Base-by-base conservation (phyloP, 2,888 invertebrate species). In the Heliconius aoede region DNA sequence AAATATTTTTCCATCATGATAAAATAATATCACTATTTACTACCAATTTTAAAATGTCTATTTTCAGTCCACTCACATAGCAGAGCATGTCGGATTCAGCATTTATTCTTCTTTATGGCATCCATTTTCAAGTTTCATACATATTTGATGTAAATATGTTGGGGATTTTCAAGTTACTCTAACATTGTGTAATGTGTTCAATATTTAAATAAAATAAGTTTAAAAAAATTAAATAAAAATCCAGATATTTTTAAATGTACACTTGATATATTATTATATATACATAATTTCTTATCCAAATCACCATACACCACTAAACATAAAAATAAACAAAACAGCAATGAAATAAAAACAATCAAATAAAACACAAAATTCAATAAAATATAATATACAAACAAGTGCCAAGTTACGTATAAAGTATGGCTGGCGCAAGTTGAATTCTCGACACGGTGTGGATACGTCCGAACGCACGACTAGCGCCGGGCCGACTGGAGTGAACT, bases 71-170 rank as follows among this genome's bases (percentile, higher is more conserved):
- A 92, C 93, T 92, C 85, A 93, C 93, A 93, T 93, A 93, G 84
- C 93, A 93, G 83, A 93, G 93, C 93, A 93, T 93, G 83, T 86
- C 88, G 87, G 81, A 81, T 77, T 79, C 76, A 79, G 73, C 77
- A 72, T 80, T 80, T 76, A 80, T 76, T 74, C 76, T 73, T 69
- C 65, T 61, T 76, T 75, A 73, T 60, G 64, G 74, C 64, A 78
- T 82, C 82, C 83, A 82, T 83, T 80, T 78, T 79, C 71, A 73
- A 65, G 30, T 68, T 73, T 69, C 30, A 24, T 51, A 32, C 55
- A 55, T 69, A 60, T 55, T 24, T 71, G 21, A 62, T 26, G 21
- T 51, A 64, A 64, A 62, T 64, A 32, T 32, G 46, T 60, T 36
- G 55, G 24, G 32, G 24, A 69, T 74, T n/a, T 51, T 9, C 24